Conservation (phyloP, 2,888 invertebrate species). For the Cyaniris semiargus region DNA sequence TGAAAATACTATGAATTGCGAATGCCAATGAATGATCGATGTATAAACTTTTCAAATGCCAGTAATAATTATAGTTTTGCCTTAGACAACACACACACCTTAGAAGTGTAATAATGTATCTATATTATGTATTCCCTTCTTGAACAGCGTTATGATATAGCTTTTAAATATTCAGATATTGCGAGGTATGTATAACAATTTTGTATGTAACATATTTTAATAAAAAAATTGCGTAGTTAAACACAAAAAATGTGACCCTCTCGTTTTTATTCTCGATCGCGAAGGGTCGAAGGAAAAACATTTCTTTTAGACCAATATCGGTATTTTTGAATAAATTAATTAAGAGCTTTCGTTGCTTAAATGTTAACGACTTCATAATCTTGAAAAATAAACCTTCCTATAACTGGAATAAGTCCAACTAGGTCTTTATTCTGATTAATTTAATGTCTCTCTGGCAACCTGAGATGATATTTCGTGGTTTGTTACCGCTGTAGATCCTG, state of each 20-base stretch:
- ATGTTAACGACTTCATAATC: not conserved
- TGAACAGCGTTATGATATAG: no score
- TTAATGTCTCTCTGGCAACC: no score
- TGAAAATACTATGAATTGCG: no score
- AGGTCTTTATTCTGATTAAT: not conserved
- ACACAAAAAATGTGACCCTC: conserved; percentile 1
- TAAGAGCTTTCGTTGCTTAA: not conserved
- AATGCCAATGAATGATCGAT: no score
- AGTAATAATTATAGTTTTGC: no score
- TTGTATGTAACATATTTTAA: not conserved
- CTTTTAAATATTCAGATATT: not conserved
- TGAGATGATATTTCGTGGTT: not conserved
- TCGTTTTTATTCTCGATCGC: not conserved
- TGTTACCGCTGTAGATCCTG: not conserved
- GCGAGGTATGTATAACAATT: not conserved
- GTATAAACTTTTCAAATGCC: no score
- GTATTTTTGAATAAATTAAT: not conserved
- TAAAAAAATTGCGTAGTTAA: not conserved
- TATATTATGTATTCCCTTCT: not conserved
- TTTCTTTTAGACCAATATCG: not conserved
- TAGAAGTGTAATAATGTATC: no score
- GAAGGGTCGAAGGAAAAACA: not conserved
- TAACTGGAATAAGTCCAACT: not conserved
- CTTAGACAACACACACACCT: no score
- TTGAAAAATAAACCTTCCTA: not conserved